Percentiles rank a stretch among this genome's conserved stretches.
Conservation (phyloP, 2,113 vertebrate genomes). For the Andinoacara biseriatus region DNA sequence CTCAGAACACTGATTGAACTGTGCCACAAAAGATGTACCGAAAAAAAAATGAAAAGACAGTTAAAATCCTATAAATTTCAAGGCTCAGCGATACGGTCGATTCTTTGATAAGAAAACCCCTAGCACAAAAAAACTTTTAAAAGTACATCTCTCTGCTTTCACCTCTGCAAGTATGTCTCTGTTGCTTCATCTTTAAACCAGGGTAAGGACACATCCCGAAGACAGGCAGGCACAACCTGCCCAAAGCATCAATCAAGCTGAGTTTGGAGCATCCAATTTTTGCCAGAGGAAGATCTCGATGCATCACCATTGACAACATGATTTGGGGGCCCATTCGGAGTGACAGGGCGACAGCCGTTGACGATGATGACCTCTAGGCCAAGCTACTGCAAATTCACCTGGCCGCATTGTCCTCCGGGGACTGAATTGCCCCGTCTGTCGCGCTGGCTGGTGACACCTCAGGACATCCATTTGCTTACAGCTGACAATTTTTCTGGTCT, state of each 20-base stretch:
- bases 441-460: conserved; percentile 44
- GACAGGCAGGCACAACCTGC: conserved; percentile 50
- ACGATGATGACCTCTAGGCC: conserved; percentile 55
- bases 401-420: conserved; percentile 52
- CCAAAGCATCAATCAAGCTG: conserved; percentile 72
- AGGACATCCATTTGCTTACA: conserved; percentile 57
- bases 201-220: conserved; percentile 57
- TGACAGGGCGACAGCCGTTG: conserved; percentile 55
- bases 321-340: conserved; percentile 71
- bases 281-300: conserved; percentile 69
- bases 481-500: conserved; percentile 30
- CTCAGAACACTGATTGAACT: conserved; percentile 55
- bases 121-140: conserved; percentile 14
- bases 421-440: conserved; percentile 49
- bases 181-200: conserved; percentile 30
- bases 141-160: conserved; percentile 45
- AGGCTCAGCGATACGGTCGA: conserved; percentile 55
- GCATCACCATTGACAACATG: conserved; percentile 81
- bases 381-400: conserved; percentile 52
- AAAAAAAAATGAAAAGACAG: conserved; percentile 69
- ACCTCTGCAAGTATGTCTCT: conserved; percentile 6
- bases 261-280: conserved; percentile 77
- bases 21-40: conserved; percentile 53
- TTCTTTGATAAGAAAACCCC: conserved; percentile 57
- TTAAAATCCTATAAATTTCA: conserved; percentile 70